These are phyloP conservation scores for Hippocampus comes DNA, from an alignment of 2,113 vertebrate species.

Conservation along the genomic window DNA sequence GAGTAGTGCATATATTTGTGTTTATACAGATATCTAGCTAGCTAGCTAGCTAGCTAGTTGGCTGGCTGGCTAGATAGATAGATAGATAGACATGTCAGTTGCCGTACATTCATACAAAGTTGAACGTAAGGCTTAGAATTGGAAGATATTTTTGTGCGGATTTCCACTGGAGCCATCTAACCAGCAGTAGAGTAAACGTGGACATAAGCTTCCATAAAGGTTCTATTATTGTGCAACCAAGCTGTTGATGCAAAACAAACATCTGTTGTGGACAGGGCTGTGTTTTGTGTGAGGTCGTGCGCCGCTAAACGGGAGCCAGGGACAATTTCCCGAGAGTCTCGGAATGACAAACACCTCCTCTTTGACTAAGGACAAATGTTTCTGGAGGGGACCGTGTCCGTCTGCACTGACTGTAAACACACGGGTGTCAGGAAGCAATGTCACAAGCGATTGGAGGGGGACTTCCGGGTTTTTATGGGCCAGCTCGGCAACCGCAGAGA, in stretches of 20 bases:
- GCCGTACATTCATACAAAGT: neutral
- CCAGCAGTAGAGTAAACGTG: slow-evolving; percentile 59
- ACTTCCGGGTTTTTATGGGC: slow-evolving; percentile 56
- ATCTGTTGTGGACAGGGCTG: slow-evolving; percentile 72
- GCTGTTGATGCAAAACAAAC: slow-evolving; percentile 68
- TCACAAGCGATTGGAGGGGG: slow-evolving; percentile 64
- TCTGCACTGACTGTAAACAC: slow-evolving; percentile 66
- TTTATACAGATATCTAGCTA: too few relatives aligned
- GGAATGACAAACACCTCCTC: slow-evolving; percentile 65
- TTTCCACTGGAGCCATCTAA: slow-evolving; percentile 11
- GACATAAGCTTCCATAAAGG: slow-evolving; percentile 49
- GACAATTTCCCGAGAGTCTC: slow-evolving; percentile 65
- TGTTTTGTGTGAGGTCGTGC: slow-evolving; percentile 71
- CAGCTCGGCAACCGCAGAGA: slow-evolving; percentile 56
- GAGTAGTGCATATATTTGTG: too few relatives aligned
- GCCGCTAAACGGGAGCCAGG: slow-evolving; percentile 60
- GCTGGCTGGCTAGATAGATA: too few relatives aligned
- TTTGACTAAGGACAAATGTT: slow-evolving; percentile 63
- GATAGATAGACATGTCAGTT: neutral
- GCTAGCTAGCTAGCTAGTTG: too few relatives aligned
- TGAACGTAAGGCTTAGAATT: neutral
- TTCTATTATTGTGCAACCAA: slow-evolving; percentile 68
- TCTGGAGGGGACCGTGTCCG: slow-evolving; percentile 52
- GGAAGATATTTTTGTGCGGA: neutral
- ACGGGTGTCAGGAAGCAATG: slow-evolving; percentile 65